Base-by-base conservation (phyloP, 2,797 vertebrate species). In the Otolemur crassicaudatus region DNA sequence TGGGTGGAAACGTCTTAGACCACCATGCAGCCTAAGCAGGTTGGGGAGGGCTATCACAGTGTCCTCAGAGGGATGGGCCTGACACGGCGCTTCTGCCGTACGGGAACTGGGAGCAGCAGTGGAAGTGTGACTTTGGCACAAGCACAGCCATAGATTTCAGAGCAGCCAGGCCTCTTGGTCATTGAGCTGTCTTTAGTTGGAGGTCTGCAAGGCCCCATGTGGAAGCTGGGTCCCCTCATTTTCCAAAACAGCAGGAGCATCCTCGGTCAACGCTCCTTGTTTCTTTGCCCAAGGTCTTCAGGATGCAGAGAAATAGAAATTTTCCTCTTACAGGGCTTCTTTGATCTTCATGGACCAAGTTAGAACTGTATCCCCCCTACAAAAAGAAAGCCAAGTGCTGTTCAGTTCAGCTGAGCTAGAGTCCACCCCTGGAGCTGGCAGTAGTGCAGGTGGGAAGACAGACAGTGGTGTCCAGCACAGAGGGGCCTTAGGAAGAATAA, bases 401-500 rank as follows among this genome's bases (percentile, higher is more conserved):
- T n/a, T 46, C 1, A 25, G 63, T 11, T 17, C 49, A 2, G 27
- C 4, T 12, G 20, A 73, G 56, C 76, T 17, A 1, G 17, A n/a
- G 60, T 81, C 29, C 12, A 29, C 4, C n/a, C 23, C n/a, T 3
- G 31, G 34, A 86, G 40, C 31, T 2, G 20, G 20, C 11, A 2
- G 4, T 3, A 22, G 13, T 53, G 5, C 1, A 3, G 9, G 14
- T 8, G 31, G 25, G 61, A 31, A 86, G 37, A 10, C 17, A 79
- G 7, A 13, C 3, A 4, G 0, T 10, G 16, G 2, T 2, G 27
- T 9, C 10, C 29, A 1, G 46, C 3, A 12, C 0, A 27, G 61
- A 31, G 31, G 6, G 46, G 27, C 34, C 31, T n/a, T 7, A 31
- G 53, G 14, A 40, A 58, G 16, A 16, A 16, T 25, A 40, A 20